Base-by-base conservation (phyloP, 2,888 invertebrate genomes). In the Amphimallon solstitiale region DNA sequence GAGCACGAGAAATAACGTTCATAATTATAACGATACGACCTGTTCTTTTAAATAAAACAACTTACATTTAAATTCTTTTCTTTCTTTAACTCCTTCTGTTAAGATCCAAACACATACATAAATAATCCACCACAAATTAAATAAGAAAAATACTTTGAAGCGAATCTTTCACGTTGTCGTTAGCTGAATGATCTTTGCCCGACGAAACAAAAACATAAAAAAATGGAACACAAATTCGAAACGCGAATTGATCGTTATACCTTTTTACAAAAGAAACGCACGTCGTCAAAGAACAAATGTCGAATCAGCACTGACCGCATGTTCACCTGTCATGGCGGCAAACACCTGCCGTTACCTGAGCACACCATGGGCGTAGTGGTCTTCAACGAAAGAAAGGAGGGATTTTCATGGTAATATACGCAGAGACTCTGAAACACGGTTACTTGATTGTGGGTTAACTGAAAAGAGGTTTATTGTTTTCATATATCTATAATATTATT, bases 311-410 rank as follows among this genome's bases (percentile, higher is more conserved):
- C 73, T 73, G 71, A 73, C 69, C 74, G 72, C 74, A 69, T 72
- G 74, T 73, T 74, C 75, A 75, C 75, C 76, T 75, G 75, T 71
- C 74, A 72, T 68, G 71, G 69, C 67, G 68, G 66, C 72, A 71
- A 75, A 73, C 78, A 78, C 77, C 78, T 78, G 78, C 76, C 72
- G 71, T 72, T 76, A 72, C 71, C 71, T 67, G 60, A 46, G 19
- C 46, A 17, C 19, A 21, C n/a, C 46, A 46, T 46, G 21, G 19
- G 46, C 19, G 15, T 17, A 19, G 17, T 15, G 7, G 19, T n/a
- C n/a, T 46, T 19, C 4, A 46, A 9, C 19, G n/a, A 10, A 19
- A 19, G 12, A 29, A 29, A 12, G 12, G 23, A 46, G 19, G 46
- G 7, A 19, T n/a, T 17, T 19, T 1, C 29, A 23, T 14, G 12